phyloP scores from a whole-genome alignment of 1,140 invertebrate species.

The Drosophila paulistorum region DNA sequence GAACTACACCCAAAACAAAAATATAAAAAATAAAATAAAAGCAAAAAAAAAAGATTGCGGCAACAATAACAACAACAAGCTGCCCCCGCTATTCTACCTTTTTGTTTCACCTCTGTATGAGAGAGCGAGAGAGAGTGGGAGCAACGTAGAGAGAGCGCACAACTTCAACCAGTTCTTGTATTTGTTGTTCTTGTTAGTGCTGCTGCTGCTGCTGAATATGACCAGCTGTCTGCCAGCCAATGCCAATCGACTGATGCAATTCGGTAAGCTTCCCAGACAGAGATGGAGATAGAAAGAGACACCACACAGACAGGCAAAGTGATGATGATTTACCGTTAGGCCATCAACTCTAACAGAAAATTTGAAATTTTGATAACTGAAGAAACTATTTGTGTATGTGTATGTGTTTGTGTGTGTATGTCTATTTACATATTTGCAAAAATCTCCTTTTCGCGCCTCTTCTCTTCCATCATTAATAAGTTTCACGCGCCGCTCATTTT shows the following conservation, averaged over 20 bases:
- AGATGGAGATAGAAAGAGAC: slow-evolving; percentile 11
- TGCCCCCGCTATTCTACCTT: slow-evolving; percentile 60
- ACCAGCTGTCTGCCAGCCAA: slow-evolving; percentile 51
- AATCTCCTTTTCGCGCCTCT: slow-evolving; percentile 70
- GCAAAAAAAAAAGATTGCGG: slow-evolving; percentile 33
- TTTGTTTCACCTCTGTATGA: slow-evolving; percentile 49
- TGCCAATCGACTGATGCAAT: slow-evolving; percentile 42
- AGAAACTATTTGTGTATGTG: background rate
- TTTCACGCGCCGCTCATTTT: slow-evolving; percentile 80
- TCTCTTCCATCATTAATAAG: slow-evolving; percentile 71
- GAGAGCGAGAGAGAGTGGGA: slow-evolving; percentile 33
- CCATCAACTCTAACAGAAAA: slow-evolving; percentile 3
- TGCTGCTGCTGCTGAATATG: slow-evolving; percentile 33
- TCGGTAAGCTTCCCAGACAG: slow-evolving; percentile 40
- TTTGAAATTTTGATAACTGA: slow-evolving; percentile 10
- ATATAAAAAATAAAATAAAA: slow-evolving; percentile 25
- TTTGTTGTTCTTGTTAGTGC: slow-evolving; percentile 25
- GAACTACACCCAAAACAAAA: slow-evolving; percentile 65
- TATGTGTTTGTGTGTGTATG: background rate
- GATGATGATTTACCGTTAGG: slow-evolving; percentile 37
- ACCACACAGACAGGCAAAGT: background rate
- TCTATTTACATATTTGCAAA: slow-evolving; percentile 57
- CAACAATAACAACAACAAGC: slow-evolving; percentile 29
- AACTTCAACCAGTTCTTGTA: slow-evolving; percentile 47
- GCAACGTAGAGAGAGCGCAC: slow-evolving; percentile 6